Evolutionary conservation across 2,888 invertebrate species (phyloP).

Genomic region (Spilarctia lutea): DNA sequence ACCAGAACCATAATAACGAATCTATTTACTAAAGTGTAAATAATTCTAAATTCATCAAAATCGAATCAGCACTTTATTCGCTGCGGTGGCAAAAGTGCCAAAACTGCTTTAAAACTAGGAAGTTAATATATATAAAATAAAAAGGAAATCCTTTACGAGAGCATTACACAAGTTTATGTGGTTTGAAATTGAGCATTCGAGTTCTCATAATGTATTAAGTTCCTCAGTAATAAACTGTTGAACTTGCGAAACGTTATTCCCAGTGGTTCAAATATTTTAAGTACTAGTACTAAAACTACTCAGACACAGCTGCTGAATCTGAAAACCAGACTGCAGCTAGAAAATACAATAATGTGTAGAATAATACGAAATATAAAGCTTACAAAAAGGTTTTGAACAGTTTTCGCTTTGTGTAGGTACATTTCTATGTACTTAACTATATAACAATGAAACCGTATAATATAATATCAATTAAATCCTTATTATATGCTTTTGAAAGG

Average conservation of each 20-base stretch:
- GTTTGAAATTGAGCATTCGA: background rate
- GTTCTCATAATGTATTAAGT: background rate
- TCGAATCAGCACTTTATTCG: too few relatives aligned
- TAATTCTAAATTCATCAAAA: too few relatives aligned
- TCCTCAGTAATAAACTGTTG: background rate
- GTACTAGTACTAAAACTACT: background rate
- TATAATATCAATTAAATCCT: too few relatives aligned
- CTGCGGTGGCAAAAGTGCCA: too few relatives aligned
- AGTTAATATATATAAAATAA: background rate
- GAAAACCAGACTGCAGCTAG: background rate
- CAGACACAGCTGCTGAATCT: background rate
- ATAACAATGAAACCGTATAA: too few relatives aligned
- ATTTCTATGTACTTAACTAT: too few relatives aligned
- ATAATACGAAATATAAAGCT: background rate
- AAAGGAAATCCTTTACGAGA: background rate
- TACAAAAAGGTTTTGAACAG: background rate
- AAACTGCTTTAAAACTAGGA: too few relatives aligned
- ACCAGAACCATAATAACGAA: too few relatives aligned
- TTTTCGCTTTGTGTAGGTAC: too few relatives aligned
- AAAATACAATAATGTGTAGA: background rate
- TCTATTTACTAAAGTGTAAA: too few relatives aligned
- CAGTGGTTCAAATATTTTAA: background rate
- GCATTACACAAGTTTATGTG: background rate
- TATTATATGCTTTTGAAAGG: too few relatives aligned
- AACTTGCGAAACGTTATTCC: background rate